Evolutionary conservation across 2,888 invertebrate genomes (phyloP).

Genomic region (Nomada fucata): DNA sequence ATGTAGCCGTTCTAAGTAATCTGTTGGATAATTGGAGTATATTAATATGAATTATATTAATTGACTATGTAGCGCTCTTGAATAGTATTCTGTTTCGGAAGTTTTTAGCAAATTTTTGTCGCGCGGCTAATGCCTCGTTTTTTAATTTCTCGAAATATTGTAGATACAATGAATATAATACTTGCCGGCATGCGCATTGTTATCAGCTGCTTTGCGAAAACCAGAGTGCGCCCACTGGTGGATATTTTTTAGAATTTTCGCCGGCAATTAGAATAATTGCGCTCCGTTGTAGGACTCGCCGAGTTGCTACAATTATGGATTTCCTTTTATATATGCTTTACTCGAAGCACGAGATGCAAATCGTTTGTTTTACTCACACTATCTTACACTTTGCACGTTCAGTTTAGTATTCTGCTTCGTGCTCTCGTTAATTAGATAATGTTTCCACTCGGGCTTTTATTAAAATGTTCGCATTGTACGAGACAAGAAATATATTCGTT

Average conservation of each 20-base stretch:
- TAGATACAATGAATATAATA: background rate
- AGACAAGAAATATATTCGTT: too few relatives aligned
- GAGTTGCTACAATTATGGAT: too few relatives aligned
- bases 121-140: too few relatives aligned
- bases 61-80: too few relatives aligned
- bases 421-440: too few relatives aligned
- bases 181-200: background rate
- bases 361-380: background rate
- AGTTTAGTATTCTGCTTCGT: background rate
- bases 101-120: background rate
- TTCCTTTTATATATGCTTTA: background rate
- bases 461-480: too few relatives aligned
- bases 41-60: too few relatives aligned
- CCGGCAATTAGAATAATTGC: conserved; percentile 5
- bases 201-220: background rate
- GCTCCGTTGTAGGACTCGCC: background rate
- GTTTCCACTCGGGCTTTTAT: too few relatives aligned
- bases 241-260: conserved; percentile 3
- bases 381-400: background rate
- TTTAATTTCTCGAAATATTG: background rate
- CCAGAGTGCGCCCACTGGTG: background rate
- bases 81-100: too few relatives aligned
- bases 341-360: background rate
- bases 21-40: too few relatives aligned
- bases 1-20: too few relatives aligned